Conservation (phyloP, 2,797 vertebrate genomes). For the Acipenser ruthenus region DNA sequence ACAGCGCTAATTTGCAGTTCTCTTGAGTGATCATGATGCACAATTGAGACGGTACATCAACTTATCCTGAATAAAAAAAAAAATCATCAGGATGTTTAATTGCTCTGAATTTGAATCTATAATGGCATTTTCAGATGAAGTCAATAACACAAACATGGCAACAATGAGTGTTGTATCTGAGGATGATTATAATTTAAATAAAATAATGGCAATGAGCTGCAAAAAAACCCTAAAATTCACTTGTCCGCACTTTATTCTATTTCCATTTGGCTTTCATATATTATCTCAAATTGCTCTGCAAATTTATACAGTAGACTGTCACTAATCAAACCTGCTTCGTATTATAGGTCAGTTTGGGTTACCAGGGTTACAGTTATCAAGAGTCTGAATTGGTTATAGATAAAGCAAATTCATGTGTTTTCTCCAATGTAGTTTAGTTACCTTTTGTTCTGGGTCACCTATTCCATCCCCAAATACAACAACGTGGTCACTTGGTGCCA, state of each 20-base stretch:
- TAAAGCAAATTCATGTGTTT: too few relatives aligned
- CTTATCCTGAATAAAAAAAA: neutral
- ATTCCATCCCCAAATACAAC: too few relatives aligned
- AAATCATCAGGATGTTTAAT: conserved; percentile 7
- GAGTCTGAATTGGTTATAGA: too few relatives aligned
- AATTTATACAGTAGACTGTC: neutral
- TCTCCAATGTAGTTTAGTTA: too few relatives aligned
- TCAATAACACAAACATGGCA: neutral
- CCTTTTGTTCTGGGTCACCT: too few relatives aligned
- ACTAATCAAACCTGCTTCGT: too few relatives aligned
- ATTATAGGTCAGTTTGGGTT: too few relatives aligned
- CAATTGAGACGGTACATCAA: neutral
- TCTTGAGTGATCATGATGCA: conserved; percentile 2
- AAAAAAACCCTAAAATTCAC: neutral
- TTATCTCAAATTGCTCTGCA: conserved; percentile 1
- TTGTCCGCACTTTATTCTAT: neutral
- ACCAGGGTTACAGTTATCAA: too few relatives aligned
- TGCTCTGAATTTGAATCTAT: neutral
- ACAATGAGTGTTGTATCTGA: neutral
- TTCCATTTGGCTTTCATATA: neutral
- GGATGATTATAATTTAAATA: too few relatives aligned
- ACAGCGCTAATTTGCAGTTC: conserved; percentile 6
- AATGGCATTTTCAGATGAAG: neutral
- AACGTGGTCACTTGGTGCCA: too few relatives aligned
- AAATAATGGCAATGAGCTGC: neutral